Evolutionary conservation across 2,888 invertebrate genomes (phyloP), one percentile per base, ranked within the genome.

Genomic region (Myopa tessellatipennis): DNA sequence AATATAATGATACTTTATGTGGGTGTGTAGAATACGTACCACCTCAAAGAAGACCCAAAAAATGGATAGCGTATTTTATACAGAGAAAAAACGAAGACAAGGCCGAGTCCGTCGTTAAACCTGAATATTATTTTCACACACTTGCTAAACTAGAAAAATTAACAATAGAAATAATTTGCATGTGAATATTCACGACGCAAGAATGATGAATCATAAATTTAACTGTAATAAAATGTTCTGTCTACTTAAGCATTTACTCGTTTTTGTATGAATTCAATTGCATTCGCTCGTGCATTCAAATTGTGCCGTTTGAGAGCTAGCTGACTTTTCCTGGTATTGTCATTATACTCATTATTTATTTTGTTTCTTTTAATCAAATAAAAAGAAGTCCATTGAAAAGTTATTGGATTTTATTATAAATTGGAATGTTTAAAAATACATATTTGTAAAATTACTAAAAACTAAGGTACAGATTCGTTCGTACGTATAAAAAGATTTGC

Each of bases 101-200:
- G 75, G 75, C 58, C 69, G 50, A 58, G n/a, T 26, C 26, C 26
- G 26, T 45, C 8, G 40, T 14, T 36, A 38, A 34, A 65, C 75
- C 45, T 40, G 12, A 69, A 38, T 10, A 68, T 26, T 26, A 26
- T 50, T 50, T 69, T 75, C 75, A 26, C 75, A 75, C 38, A 18
- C 70, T 12, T 16, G 45, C 40, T 38, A 58, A 68, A 75, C 14
- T 58, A 60, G 7, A n/a, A 67, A 74, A 65, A 34, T n/a, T 45
- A 45, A 75, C 75, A 69, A 75, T 75, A 26, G 60, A 50, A 69
- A 26, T 68, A 26, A 38, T 60, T 60, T 75, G 26, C 75, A 58
- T 75, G 75, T 7, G 75, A 75, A 60, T 69, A 16, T 40, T 63
- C 34, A 26, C 58, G 6, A 26, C 26, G 68, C 45, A 36, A 75